phyloP scores from a whole-genome alignment of 2,113 vertebrate species.

The Pelobates fuscus region DNA sequence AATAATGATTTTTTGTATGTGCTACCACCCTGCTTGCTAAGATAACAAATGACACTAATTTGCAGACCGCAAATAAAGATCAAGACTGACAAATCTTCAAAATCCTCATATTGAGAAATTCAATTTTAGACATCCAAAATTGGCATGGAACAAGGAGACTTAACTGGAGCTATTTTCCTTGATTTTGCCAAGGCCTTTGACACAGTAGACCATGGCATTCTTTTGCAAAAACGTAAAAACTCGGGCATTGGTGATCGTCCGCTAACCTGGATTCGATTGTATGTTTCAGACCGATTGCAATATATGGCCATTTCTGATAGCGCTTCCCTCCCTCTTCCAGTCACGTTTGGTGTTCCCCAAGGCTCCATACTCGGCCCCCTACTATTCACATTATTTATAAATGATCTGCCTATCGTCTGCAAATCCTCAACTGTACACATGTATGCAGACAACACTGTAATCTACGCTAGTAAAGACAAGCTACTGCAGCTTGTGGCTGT shows the following conservation, averaged over 20 bases:
- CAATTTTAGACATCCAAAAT: neutral
- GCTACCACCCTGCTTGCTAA: no score
- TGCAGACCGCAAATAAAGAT: no score
- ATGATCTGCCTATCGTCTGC: neutral
- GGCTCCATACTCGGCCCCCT: neutral
- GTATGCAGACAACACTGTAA: neutral
- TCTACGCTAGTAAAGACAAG: neutral
- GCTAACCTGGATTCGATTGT: neutral
- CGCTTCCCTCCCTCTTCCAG: neutral
- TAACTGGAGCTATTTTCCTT: slow-evolving; percentile 1
- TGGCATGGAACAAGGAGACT: neutral
- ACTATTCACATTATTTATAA: neutral
- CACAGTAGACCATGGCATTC: slow-evolving; percentile 1
- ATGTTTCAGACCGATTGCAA: no score
- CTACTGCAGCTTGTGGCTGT: neutral
- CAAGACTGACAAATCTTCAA: no score
- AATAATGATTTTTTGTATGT: no score
- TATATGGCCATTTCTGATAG: no score
- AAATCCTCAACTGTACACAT: neutral
- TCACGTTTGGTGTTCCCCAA: neutral
- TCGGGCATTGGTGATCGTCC: neutral
- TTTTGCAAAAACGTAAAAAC: neutral
- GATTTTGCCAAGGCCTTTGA: neutral
- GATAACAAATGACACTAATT: no score
- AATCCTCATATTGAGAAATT: no score